These are phyloP conservation scores for Mico argentatus DNA, from an alignment of 2,797 vertebrate genomes.

Conservation along the genomic window DNA sequence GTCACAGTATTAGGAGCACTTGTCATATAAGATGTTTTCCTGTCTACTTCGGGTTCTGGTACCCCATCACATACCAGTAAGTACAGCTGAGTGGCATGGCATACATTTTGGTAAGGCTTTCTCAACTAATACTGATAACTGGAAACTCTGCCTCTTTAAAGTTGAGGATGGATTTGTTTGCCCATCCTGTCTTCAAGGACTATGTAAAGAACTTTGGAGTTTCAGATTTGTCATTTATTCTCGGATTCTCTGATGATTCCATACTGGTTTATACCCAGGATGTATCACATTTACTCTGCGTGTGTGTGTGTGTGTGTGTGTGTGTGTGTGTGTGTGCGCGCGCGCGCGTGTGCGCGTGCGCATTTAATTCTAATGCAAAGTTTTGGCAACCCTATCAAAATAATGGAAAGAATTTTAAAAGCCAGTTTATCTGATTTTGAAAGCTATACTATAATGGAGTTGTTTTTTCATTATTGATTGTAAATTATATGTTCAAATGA, in stretches of 20 bases:
- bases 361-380: not conserved
- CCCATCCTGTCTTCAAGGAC: not conserved
- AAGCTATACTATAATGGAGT: conserved; percentile 58
- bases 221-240: conserved; percentile 30
- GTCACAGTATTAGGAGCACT: not conserved
- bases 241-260: not conserved
- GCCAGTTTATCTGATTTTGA: conserved; percentile 53
- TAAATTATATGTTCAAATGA: conserved; percentile 40
- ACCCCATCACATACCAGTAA: not conserved
- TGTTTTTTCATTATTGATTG: conserved; percentile 52
- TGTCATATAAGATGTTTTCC: not conserved
- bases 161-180: not conserved
- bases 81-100: not conserved
- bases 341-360: not conserved
- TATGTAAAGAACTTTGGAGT: not conserved
- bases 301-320: not conserved
- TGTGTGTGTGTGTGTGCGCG: not conserved
- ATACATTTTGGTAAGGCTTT: not conserved
- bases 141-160: not conserved
- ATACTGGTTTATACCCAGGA: conserved; percentile 11
- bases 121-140: not conserved
- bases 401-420: conserved; percentile 32
- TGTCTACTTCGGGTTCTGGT: not conserved
- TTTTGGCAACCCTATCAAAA: conserved; percentile 47
- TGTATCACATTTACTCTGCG: not conserved